phyloP scores from a whole-genome alignment of 1,140 invertebrate genomes.

The Atta cephalotes region DNA sequence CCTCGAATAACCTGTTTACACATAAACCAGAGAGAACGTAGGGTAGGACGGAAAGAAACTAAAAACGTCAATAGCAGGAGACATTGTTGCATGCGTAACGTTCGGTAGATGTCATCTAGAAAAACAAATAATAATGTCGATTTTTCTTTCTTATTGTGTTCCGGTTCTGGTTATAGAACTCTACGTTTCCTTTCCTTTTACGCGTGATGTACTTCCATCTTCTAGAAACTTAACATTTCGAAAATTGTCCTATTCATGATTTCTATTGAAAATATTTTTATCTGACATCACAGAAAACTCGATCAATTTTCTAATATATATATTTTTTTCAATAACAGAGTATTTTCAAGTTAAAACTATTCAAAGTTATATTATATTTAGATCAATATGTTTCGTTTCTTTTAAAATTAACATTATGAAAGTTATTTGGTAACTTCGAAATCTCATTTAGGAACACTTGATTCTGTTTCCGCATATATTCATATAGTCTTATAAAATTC shows the following conservation, averaged over 20 bases:
- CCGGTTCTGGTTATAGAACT: constrained; percentile 30
- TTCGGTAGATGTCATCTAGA: constrained; percentile 39
- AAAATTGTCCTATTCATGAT: constrained; percentile 6
- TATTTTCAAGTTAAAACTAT: not conserved
- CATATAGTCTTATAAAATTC: constrained; percentile 13
- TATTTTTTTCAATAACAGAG: not conserved
- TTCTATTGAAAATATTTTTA: not conserved
- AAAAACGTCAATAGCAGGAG: constrained; percentile 54
- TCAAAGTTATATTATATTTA: not conserved
- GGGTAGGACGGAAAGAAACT: constrained; percentile 53
- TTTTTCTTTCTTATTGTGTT: constrained; percentile 35
- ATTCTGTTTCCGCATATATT: constrained; percentile 21
- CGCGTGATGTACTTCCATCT: not conserved
- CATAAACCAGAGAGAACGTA: constrained; percentile 23
- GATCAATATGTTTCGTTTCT: not conserved
- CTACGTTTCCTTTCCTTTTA: not conserved
- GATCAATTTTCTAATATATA: not conserved
- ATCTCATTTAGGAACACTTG: not conserved
- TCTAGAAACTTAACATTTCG: not conserved
- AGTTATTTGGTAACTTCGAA: not conserved
- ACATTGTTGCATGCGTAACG: constrained; percentile 60
- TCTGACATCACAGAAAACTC: not conserved
- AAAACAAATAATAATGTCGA: constrained; percentile 60
- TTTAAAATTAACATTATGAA: not conserved
- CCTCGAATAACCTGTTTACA: constrained; percentile 73